A percentile compares a stretch with the other conserved stretches of the same genome.
phyloP scores from a whole-genome alignment of 2,888 invertebrate genomes.

The Mimachlamys varia region DNA sequence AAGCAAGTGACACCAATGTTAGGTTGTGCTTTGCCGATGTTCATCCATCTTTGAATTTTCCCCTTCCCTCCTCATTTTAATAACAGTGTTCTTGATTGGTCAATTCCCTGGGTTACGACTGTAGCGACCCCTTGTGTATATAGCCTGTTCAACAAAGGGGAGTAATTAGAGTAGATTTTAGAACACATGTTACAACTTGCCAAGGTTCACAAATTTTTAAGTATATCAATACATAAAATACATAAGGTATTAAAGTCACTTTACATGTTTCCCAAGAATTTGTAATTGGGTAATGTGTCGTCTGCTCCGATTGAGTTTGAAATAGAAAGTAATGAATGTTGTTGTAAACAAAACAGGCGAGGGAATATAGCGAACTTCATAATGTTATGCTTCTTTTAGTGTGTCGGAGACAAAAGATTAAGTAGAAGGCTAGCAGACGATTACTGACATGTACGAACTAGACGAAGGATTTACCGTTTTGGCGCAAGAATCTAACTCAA shows the following conservation, averaged over 20 bases:
- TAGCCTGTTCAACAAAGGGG: slow-evolving; percentile 34
- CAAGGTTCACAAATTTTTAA: not conserved
- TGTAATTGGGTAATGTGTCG: not conserved
- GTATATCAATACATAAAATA: not conserved
- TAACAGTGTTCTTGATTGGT: slow-evolving; percentile 66
- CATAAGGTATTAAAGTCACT: not conserved
- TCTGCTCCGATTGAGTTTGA: not conserved
- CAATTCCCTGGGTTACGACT: slow-evolving; percentile 41
- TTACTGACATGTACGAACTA: not conserved
- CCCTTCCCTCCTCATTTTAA: slow-evolving; percentile 63
- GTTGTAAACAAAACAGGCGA: no score
- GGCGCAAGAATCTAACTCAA: not conserved
- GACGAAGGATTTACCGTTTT: not conserved
- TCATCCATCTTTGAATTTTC: slow-evolving; percentile 71
- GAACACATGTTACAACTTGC: slow-evolving; percentile 4
- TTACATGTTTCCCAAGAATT: not conserved
- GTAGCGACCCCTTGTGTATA: not conserved
- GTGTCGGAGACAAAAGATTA: not conserved
- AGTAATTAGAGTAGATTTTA: slow-evolving; percentile 24
- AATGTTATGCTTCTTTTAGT: no score
- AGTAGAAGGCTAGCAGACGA: not conserved
- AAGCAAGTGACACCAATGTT: slow-evolving; percentile 21
- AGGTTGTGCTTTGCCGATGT: not conserved
- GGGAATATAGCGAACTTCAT: no score
- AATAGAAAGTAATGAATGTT: not conserved